Base-by-base conservation (phyloP, 2,888 invertebrate genomes). In the Harpalus rufipes region DNA sequence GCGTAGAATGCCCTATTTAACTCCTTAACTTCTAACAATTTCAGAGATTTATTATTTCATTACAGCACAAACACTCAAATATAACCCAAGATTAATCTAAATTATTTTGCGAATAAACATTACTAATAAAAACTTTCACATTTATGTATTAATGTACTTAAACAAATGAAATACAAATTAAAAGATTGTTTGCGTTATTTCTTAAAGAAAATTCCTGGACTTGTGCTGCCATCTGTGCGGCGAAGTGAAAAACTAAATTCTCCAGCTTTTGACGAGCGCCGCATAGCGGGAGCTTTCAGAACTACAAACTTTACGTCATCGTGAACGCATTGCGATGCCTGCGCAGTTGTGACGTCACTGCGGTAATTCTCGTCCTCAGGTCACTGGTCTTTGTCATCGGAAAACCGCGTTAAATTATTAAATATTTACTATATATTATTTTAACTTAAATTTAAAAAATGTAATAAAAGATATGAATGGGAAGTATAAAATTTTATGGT, bases 311-410 rank as follows among this genome's bases (percentile, higher is more conserved):
- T 18, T 18, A 84, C 84, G 84, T 84, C 84, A 84, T 65, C 59
- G 79, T 56, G 72, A 80, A 72, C 85, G 85, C 85, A 85, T 68
- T 85, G 85, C 85, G 85, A 72, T 76, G 58, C 39, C 58, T 56
- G 80, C 72, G 78, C 68, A 85, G 58, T 32, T 39, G 59, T 85
- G 85, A 85, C 85, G 85, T 85, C 85, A 85, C 14, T 85, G 85
- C 85, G 80, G 44, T 65, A 85, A 39, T 59, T 78, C 14, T 25
- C 79, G 72, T n/a, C 80, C 58, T 72, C 56, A 61, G 84, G 84
- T 84, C 84, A 78, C 56, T 84, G 78, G 41, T 59, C 84, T 65
- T 74, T 44, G 18, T 74, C 58, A 58, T 58, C 25, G 78, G 32
- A 76, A 76, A 79, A 39, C 14, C 18, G 72, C 21, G 12, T 7